phyloP scores from a whole-genome alignment of 2,888 invertebrate genomes.

The Pachycephus smyrnensis region DNA sequence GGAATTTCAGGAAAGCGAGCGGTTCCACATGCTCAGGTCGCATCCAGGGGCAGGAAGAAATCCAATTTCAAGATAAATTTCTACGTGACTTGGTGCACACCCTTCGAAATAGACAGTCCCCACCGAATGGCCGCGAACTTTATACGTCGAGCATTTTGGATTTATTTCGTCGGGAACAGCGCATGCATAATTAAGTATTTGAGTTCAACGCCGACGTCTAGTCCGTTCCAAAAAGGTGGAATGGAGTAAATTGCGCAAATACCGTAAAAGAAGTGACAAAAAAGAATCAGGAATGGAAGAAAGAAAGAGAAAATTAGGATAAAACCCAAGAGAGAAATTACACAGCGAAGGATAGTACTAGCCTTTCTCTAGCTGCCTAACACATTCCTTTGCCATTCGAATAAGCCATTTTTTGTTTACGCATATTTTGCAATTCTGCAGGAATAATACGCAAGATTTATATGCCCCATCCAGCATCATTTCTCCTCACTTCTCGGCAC shows the following conservation, averaged over 20 bases:
- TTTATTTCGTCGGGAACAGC: conserved; percentile 17
- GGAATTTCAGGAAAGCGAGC: not conserved
- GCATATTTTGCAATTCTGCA: conserved; percentile 15
- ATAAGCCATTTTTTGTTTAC: conserved; percentile 9
- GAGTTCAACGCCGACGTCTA: not conserved
- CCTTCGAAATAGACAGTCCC: not conserved
- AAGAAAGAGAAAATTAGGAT: not conserved
- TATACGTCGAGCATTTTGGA: conserved; percentile 1
- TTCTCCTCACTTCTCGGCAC: not conserved
- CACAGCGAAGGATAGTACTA: not conserved
- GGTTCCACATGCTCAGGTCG: not conserved
- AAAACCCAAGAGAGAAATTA: not conserved
- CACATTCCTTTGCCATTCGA: not conserved
- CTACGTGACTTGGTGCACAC: conserved; percentile 21
- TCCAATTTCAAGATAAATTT: conserved; percentile 46
- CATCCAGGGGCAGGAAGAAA: conserved; percentile 29
- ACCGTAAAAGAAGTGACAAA: not conserved
- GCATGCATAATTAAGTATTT: conserved; percentile 31
- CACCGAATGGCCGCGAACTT: not conserved
- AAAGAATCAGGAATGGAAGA: not conserved
- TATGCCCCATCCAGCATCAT: not conserved
- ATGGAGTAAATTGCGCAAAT: not conserved
- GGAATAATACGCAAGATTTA: conserved; percentile 17
- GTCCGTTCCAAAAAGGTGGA: not conserved
- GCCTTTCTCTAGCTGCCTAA: not conserved